Percentiles rank a stretch among this genome's conserved stretches.
phyloP scores from a whole-genome alignment of 2,113 vertebrate genomes.

The Lutjanus erythropterus region DNA sequence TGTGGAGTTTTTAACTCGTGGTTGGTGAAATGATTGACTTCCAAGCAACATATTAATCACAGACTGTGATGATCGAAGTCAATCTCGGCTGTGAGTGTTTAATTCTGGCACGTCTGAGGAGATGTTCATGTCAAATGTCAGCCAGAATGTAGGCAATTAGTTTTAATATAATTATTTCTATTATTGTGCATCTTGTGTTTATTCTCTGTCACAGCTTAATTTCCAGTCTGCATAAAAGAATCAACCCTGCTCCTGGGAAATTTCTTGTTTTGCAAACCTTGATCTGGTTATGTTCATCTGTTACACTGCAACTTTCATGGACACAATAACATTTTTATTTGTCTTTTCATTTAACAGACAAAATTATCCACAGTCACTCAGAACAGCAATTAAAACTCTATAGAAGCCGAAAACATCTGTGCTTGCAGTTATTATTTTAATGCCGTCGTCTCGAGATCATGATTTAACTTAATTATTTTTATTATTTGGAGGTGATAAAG shows the following conservation, averaged over 20 bases:
- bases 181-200: slow-evolving; percentile 3
- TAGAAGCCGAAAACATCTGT: too few species aligned
- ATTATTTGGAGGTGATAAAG: too few species aligned
- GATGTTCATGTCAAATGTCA: slow-evolving; percentile 44
- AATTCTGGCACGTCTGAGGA: slow-evolving; percentile 34
- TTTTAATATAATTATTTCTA: background rate
- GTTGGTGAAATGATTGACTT: background rate
- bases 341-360: background rate
- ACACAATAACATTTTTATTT: background rate
- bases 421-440: too few species aligned
- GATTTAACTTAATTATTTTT: too few species aligned
- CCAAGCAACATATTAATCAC: background rate
- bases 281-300: slow-evolving; percentile 9
- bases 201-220: background rate
- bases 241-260: background rate
- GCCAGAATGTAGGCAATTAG: background rate
- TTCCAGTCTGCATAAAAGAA: background rate
- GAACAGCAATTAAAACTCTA: too few species aligned
- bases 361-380: background rate
- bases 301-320: background rate
- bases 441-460: too few species aligned
- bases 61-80: background rate
- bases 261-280: slow-evolving; percentile 14
- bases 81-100: background rate
- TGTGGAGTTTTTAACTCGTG: background rate